Base-by-base conservation (phyloP, 2,113 vertebrate species). In the Alosa alosa region DNA sequence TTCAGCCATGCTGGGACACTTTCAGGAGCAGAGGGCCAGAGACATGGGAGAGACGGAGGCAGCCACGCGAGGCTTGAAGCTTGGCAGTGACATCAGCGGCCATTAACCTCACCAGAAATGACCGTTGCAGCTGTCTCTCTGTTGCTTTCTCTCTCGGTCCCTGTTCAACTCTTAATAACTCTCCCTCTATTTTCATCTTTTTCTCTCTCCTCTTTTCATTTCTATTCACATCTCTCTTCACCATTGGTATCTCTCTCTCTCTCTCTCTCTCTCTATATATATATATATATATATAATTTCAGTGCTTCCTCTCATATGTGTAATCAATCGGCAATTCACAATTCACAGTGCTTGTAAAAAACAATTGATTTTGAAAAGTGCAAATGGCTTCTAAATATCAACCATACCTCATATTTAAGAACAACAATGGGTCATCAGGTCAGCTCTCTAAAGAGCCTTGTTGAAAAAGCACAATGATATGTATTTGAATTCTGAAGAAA, bases 51-150 rank as follows among this genome's bases (percentile, higher is more conserved):
- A 6, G 15, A 57, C 17, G 25, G 50, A 83, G 22, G 75, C 36
- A 72, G 68, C 68, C 83, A 83, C 46, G 11, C 75, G 64, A 85
- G 44, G 78, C 39, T 6, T 68, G 41, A 81, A 68, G 45, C 11
- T 36, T 20, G 81, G 75, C 22, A 64, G 78, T 86, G 45, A 57
- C 52, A 49, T 18, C 60, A 84, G 49, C 44, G 64, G 11, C 55
- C 82, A 46, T 82, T n/a, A 20, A 75, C 36, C 55, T 57, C 55
- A 57, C 55, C 52, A 84, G 55, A 22, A 57, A 57, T 52, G 50
- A 52, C 17, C 55, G 3, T 20, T 57, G 17, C 55, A 22, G 17
- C 55, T 22, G 17, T 57, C 55, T 57, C 18, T 57, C 18, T 17
- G 3, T 22, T n/a, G 39, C 55, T 86, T 10, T 60, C 44, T 41